A percentile compares a stretch with the other conserved stretches of the same genome.
phyloP scores from a whole-genome alignment of 2,888 invertebrate species.

The Noctua janthina region DNA sequence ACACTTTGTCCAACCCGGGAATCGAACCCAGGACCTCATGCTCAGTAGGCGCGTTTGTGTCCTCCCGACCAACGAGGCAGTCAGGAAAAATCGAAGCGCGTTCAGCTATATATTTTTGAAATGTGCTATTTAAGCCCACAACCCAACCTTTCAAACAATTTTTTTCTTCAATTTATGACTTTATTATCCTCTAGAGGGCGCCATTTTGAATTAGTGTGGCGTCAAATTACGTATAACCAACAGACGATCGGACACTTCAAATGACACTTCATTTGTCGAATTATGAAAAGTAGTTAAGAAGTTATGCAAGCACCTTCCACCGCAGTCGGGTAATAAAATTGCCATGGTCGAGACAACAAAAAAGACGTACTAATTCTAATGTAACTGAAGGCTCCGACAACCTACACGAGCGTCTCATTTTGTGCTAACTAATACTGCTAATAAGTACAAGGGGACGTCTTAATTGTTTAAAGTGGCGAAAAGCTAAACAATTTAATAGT shows the following conservation, averaged over 20 bases:
- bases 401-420: constrained; percentile 14
- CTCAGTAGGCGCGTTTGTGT: no score
- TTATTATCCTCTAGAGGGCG: background rate
- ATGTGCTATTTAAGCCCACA: no score
- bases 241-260: background rate
- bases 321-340: background rate
- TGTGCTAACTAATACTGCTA: constrained; percentile 1
- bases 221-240: no score
- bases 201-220: no score
- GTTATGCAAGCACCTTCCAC: no score
- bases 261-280: background rate
- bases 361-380: background rate
- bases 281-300: background rate
- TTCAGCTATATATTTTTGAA: no score
- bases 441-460: background rate
- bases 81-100: no score
- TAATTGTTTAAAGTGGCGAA: constrained; percentile 1
- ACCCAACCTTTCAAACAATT: no score
- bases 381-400: background rate
- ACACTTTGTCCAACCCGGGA: no score
- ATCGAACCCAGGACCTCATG: no score
- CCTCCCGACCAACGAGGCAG: no score
- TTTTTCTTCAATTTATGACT: background rate
- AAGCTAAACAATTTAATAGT: background rate
- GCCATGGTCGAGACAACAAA: background rate